A percentile compares a stretch with the other conserved stretches of the same genome.
These are phyloP conservation scores for Melanostigma gelatinosum DNA, from an alignment of 2,113 vertebrate species.

Conservation along the genomic window DNA sequence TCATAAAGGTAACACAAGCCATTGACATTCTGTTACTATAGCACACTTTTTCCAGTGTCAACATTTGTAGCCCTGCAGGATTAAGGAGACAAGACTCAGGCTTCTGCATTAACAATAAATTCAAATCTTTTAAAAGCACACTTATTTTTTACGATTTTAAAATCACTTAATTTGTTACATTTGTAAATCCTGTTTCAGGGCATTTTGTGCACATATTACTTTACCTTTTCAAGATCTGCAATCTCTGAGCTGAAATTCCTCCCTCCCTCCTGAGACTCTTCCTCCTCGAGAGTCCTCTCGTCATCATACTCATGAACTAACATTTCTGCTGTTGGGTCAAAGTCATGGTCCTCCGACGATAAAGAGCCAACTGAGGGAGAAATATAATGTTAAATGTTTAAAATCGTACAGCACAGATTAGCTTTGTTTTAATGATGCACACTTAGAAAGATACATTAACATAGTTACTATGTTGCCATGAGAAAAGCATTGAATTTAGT, in stretches of 20 bases:
- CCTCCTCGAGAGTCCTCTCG: conserved; percentile 95
- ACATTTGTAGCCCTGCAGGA: not conserved
- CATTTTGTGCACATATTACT: not conserved
- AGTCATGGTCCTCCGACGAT: conserved; percentile 99
- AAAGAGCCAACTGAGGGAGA: conserved; percentile 91
- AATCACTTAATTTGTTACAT: not conserved
- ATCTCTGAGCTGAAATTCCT: conserved; percentile 94
- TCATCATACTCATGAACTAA: conserved; percentile 98
- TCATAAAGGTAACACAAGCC: not conserved
- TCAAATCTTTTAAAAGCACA: not conserved
- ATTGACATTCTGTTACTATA: not conserved
- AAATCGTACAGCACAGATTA: not conserved
- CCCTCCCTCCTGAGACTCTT: conserved; percentile 94
- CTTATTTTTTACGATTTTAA: not conserved
- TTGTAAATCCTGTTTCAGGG: not conserved
- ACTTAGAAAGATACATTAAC: not conserved
- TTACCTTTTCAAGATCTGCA: conserved; percentile 97
- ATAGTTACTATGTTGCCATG: not conserved
- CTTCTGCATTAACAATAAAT: not conserved
- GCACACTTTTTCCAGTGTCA: not conserved
- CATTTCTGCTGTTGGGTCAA: conserved; percentile 98
- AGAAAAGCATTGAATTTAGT: not conserved
- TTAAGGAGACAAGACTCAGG: not conserved
- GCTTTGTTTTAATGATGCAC: not conserved
- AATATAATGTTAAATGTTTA: not conserved